Evolutionary conservation across 2,113 vertebrate species (phyloP).

Genomic region (Lynx canadensis): DNA sequence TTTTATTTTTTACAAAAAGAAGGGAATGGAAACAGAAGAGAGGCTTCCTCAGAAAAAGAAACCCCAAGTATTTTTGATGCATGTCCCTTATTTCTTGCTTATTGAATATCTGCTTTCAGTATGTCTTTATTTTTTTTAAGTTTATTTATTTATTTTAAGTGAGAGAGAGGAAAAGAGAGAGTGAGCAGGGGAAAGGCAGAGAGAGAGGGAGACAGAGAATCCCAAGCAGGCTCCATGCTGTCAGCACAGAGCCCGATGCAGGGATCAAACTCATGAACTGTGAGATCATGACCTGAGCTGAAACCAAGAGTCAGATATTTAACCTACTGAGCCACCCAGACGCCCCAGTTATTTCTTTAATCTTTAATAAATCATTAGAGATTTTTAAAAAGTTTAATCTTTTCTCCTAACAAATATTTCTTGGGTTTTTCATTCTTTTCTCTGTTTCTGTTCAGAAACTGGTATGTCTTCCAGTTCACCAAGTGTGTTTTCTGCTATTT

Average conservation of each 20-base stretch:
- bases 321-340: not conserved
- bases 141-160: not conserved
- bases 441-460: not conserved
- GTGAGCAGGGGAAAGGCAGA: too few species aligned
- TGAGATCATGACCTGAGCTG: not conserved
- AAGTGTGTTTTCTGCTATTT: constrained; percentile 3
- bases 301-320: not conserved
- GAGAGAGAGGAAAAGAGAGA: too few species aligned
- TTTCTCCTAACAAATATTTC: not conserved
- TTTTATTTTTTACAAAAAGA: not conserved
- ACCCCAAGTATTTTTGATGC: not conserved
- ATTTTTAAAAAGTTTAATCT: not conserved
- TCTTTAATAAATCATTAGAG: not conserved
- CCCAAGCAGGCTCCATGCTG: too few species aligned
- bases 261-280: too few species aligned
- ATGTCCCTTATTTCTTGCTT: not conserved
- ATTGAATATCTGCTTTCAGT: not conserved
- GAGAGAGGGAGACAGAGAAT: too few species aligned
- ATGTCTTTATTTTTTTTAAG: not conserved
- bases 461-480: not conserved
- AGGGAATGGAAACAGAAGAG: not conserved
- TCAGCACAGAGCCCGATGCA: too few species aligned
- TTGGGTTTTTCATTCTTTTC: not conserved
- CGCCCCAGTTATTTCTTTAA: too few species aligned
- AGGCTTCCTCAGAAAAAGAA: not conserved